Evolutionary conservation across 92 coral and sea anemone species (phyloP), one percentile per base, ranked within the genome.

Genomic region (Plumapathes pennacea): DNA sequence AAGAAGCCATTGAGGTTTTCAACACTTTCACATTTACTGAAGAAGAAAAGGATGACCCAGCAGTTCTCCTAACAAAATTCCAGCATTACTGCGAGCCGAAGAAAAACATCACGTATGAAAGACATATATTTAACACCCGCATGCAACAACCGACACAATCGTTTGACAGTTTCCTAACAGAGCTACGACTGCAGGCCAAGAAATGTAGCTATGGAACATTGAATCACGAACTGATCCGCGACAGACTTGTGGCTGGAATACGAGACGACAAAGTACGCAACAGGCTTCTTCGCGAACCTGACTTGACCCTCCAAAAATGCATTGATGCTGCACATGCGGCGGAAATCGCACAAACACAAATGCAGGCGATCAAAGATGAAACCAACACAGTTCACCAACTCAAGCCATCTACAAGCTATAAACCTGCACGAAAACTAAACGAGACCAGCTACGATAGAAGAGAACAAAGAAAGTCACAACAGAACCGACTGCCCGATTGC

Each of bases 141-240:
- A n/a, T n/a, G n/a, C n/a, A n/a, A n/a, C n/a, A n/a, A n/a, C n/a
- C n/a, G n/a, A n/a, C n/a, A n/a, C n/a, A n/a, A n/a, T n/a, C n/a
- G n/a, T n/a, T n/a, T n/a, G n/a, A n/a, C n/a, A n/a, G n/a, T n/a
- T n/a, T n/a, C n/a, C n/a, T n/a, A n/a, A n/a, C n/a, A n/a, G 43
- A 55, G 25, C 23, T 54, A 13, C 5, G 61, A 57, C 28, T 32
- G 1, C 47, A 57, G 41, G 64, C 64, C 10, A 57, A 57, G 26
- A 57, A 15, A 30, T 57, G 66, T 40, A 52, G 30, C n/a, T 58
- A 40, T 17, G 66, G 66, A 13, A 23, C 32, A 15, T 39, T 38
- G 2, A 13, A 13, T 3, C 22, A 58, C 17, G 51, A 38, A 15
- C 36, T 40, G 2, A 39, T 58, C 33, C 6, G 66, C 12, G 66